Evolutionary conservation across 2,888 invertebrate species (phyloP).

Genomic region (Sinhomidia bicolor): DNA sequence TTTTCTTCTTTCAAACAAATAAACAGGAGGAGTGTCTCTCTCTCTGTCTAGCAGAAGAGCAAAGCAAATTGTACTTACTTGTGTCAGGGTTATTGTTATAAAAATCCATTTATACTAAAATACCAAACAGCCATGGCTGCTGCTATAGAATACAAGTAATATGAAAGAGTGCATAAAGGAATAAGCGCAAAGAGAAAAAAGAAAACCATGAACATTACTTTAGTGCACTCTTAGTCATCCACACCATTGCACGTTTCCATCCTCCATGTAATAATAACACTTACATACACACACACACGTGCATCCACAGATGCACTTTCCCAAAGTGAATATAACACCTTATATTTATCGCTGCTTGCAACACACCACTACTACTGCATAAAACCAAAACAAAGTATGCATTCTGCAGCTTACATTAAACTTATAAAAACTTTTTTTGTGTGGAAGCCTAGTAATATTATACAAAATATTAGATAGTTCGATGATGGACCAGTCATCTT

Average conservation of each 20-base stretch:
- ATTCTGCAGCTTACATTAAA: slow-evolving; percentile 1
- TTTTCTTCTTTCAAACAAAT: slow-evolving; percentile 58
- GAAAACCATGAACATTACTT: slow-evolving; percentile 21
- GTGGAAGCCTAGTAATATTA: neutral
- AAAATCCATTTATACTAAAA: neutral
- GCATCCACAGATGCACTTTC: neutral
- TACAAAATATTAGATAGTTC: neutral
- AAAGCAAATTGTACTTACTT: neutral
- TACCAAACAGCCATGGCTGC: too few species aligned
- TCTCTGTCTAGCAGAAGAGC: too few species aligned
- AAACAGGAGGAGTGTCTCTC: slow-evolving; percentile 24
- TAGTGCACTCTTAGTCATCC: slow-evolving; percentile 35
- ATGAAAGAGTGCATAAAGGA: too few species aligned
- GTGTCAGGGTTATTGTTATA: neutral
- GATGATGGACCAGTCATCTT: neutral
- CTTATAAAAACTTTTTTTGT: neutral
- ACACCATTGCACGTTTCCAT: neutral
- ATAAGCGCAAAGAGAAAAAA: neutral
- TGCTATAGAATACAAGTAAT: too few species aligned
- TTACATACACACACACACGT: neutral
- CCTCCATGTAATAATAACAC: neutral
- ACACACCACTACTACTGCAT: neutral
- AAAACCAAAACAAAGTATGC: neutral
- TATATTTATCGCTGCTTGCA: neutral
- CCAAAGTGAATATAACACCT: neutral